phyloP scores from a whole-genome alignment of 1,140 invertebrate species.

The Colletes latitarsis region DNA sequence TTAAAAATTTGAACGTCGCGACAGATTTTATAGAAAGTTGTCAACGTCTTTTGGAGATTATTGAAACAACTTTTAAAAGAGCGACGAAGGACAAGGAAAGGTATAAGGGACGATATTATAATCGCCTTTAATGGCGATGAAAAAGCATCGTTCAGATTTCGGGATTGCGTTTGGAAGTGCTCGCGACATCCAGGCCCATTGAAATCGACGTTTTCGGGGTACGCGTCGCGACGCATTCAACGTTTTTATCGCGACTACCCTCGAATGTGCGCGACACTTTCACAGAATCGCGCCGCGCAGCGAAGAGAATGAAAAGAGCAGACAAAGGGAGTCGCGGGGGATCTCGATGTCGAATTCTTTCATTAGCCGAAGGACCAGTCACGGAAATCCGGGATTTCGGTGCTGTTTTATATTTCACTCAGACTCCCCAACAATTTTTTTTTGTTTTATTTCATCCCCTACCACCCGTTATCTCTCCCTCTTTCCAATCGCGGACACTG shows the following conservation, averaged over 20 bases:
- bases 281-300: conserved; percentile 28
- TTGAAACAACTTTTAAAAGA: no score
- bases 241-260: conserved; percentile 60
- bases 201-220: conserved; percentile 45
- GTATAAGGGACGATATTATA: no score
- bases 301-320: conserved; percentile 33
- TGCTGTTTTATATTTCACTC: conserved; percentile 12
- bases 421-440: neutral
- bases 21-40: no score
- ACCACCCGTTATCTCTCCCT: neutral
- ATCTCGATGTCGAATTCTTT: conserved; percentile 52
- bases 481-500: no score
- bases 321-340: conserved; percentile 37
- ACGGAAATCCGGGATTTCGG: conserved; percentile 51
- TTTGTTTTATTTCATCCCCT: neutral
- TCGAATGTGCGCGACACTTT: conserved; percentile 39
- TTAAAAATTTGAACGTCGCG: no score
- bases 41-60: no score
- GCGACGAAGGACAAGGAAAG: no score
- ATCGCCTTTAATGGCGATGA: no score
- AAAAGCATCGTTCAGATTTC: no score
- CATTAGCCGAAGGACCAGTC: conserved; percentile 49
- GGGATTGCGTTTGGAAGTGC: neutral
- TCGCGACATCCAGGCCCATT: neutral
- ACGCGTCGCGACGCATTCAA: conserved; percentile 46